Conservation (phyloP, 1,140 invertebrate genomes). For the Drosophila takahashii region DNA sequence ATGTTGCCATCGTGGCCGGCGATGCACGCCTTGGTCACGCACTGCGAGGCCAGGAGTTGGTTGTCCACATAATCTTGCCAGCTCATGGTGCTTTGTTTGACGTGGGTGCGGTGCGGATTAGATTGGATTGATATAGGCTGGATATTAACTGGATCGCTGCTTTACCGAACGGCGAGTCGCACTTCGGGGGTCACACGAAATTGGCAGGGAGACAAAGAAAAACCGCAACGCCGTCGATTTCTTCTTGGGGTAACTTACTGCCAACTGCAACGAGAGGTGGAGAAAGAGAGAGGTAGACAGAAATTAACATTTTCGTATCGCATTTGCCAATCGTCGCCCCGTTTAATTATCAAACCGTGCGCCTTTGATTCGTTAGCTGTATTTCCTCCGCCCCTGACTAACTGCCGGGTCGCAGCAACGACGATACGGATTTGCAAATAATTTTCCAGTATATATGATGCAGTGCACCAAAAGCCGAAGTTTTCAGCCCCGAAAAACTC, state of each 20-base stretch:
- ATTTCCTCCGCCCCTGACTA: constrained; percentile 1
- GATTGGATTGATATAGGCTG: constrained; percentile 45
- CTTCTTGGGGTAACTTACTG: constrained; percentile 65
- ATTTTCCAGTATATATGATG: background rate
- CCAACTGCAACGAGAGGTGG: constrained; percentile 73
- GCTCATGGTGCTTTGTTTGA: constrained; percentile 89
- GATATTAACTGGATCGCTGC: constrained; percentile 38
- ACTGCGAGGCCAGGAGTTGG: constrained; percentile 96
- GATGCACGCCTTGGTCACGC: constrained; percentile 96
- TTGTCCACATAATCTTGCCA: constrained; percentile 99
- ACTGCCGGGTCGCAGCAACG: background rate
- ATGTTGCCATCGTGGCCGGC: constrained; percentile 97
- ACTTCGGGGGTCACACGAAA: constrained; percentile 53
- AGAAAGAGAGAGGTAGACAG: constrained; percentile 54
- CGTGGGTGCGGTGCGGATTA: constrained; percentile 57
- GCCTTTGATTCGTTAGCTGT: constrained; percentile 1
- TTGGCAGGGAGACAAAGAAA: constrained; percentile 65
- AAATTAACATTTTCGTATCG: constrained; percentile 52
- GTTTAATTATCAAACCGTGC: constrained; percentile 40
- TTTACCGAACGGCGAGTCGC: constrained; percentile 60
- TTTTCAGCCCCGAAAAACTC: constrained; percentile 58
- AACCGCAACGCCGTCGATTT: constrained; percentile 63
- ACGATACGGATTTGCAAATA: background rate
- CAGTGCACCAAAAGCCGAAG: constrained; percentile 43
- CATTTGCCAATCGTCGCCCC: constrained; percentile 12